phyloP scores from a whole-genome alignment of 2,888 invertebrate species.

The Pterostichus madidus region DNA sequence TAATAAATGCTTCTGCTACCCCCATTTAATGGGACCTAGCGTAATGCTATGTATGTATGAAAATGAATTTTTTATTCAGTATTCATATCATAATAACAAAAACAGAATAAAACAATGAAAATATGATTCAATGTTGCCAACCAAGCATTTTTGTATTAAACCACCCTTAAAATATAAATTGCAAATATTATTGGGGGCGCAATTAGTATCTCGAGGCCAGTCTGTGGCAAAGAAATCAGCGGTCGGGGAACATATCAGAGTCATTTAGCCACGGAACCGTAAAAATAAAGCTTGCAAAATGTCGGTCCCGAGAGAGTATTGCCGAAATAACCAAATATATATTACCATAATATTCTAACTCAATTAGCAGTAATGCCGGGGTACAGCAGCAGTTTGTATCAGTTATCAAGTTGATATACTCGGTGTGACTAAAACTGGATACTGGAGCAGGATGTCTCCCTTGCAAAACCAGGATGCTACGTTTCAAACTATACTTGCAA shows the following conservation, averaged over 20 bases:
- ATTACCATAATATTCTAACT: constrained; percentile 63
- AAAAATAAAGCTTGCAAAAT: constrained; percentile 50
- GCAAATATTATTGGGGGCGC: constrained; percentile 6
- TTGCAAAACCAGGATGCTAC: background rate
- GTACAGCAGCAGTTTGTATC: constrained; percentile 61
- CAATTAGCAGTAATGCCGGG: constrained; percentile 63
- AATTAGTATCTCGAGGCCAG: background rate
- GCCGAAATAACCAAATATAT: constrained; percentile 60
- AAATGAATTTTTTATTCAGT: too few species aligned
- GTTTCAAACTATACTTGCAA: background rate
- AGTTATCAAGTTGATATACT: constrained; percentile 63
- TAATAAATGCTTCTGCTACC: too few species aligned
- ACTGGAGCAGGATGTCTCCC: background rate
- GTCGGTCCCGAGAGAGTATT: constrained; percentile 14
- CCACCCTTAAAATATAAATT: background rate
- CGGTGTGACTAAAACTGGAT: constrained; percentile 47
- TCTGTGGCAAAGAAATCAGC: constrained; percentile 41
- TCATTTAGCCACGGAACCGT: constrained; percentile 19
- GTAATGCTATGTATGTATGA: too few species aligned
- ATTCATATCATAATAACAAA: too few species aligned
- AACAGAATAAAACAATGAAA: too few species aligned
- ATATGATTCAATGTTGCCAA: too few species aligned
- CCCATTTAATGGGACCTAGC: too few species aligned
- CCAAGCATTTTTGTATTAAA: background rate
- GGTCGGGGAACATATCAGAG: constrained; percentile 25